These are phyloP conservation scores for Coreoperca whiteheadi DNA, from an alignment of 2,113 vertebrate species.

Conservation along the genomic window DNA sequence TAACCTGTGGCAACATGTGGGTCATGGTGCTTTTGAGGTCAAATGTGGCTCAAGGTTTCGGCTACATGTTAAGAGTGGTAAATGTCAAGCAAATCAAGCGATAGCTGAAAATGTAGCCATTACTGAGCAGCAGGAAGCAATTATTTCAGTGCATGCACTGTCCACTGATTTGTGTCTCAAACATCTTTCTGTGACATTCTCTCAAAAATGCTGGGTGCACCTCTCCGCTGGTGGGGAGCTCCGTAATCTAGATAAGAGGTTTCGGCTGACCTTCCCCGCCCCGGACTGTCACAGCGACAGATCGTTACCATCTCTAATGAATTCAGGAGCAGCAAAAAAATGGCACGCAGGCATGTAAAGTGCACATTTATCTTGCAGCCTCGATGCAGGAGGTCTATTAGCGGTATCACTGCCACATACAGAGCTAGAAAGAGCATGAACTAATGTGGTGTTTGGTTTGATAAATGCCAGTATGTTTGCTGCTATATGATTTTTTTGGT, in stretches of 20 bases:
- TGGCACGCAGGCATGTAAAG: conserved; percentile 48
- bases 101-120: conserved; percentile 1
- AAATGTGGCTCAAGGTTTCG: conserved; percentile 12
- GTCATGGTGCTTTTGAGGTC: not conserved
- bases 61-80: conserved; percentile 12
- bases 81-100: not conserved
- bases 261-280: conserved; percentile 64
- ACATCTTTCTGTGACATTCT: conserved; percentile 12
- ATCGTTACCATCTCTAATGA: conserved; percentile 78
- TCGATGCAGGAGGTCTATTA: conserved; percentile 57
- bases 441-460: conserved; percentile 3
- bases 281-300: conserved; percentile 55
- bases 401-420: conserved; percentile 1
- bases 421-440: conserved; percentile 18
- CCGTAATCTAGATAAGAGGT: conserved; percentile 63
- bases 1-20: not conserved
- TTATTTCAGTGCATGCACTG: not conserved
- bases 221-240: conserved; percentile 28
- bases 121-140: conserved; percentile 41
- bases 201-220: not conserved
- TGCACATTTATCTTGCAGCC: conserved; percentile 55
- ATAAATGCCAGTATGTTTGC: not conserved
- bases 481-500: not conserved
- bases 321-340: conserved; percentile 60
- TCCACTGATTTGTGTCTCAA: conserved; percentile 50